Evolutionary conservation across 2,113 vertebrate species (phyloP), one percentile per base, ranked within the genome.

Genomic region (Eudorcas thomsonii): DNA sequence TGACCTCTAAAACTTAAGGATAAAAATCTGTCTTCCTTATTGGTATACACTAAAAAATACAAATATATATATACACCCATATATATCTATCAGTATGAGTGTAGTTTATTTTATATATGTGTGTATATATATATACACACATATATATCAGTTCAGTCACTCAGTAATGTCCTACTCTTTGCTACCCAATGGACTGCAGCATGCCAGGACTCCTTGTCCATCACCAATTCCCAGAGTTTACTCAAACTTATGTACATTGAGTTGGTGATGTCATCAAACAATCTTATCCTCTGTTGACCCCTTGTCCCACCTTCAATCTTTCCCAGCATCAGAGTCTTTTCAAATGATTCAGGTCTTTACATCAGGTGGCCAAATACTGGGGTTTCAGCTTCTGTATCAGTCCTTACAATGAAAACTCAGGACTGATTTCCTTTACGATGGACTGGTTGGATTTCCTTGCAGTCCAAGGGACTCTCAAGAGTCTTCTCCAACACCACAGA

Each of bases 91-190:
- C 16, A 67, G 33, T 21, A 67, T 67, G 64, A 36, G 33, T 21
- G 17, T 67, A 11, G 64, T 21, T 67, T 21, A 67, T 19, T n/a
- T 19, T n/a, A 67, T 17, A 67, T 19, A 64, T 33, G 1, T 33
- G 0, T 26, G 0, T 11, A 5, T 11, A 25, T 10, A 25, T 10
- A 57, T 48, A 43, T 43, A 43, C 7, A 45, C n/a, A 26, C 12
- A 62, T n/a, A 36, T 67, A 21, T 19, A 36, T 36, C 16, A 21
- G 64, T 71, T 71, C n/a, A 71, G 64, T 71, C 8, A 2, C 4
- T 5, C 17, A 71, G 17, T 71, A 5, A 71, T 21, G n/a, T 36
- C 17, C 17, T 36, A 71, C 4, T 71, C n/a, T 36, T 36, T 71
- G n/a, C 9, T 10, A 36, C n/a, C 64, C 33, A 17, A 36, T 71